Conservation (phyloP, 2,888 invertebrate genomes). For the Furcula furcula region DNA sequence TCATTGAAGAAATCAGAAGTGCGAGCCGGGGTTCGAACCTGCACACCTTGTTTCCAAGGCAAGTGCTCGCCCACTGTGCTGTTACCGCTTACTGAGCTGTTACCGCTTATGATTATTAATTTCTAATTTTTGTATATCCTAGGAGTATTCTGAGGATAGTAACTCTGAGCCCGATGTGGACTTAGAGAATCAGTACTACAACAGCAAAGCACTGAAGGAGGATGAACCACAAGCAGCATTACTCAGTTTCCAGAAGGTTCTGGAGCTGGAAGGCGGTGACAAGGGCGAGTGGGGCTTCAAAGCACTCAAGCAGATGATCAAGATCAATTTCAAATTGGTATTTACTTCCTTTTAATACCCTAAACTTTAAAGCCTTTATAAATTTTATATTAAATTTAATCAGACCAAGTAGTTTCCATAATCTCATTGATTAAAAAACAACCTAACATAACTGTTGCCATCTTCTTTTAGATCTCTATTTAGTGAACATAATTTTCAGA, state of each 20-base stretch:
- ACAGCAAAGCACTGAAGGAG: slow-evolving; percentile 98
- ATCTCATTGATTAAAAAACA: no score
- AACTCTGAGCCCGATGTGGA: slow-evolving; percentile 99
- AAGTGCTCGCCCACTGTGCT: no score
- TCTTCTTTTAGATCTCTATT: no score
- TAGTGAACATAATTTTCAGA: no score
- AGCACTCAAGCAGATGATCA: slow-evolving; percentile 99
- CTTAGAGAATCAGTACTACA: slow-evolving; percentile 99
- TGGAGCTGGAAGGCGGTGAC: slow-evolving; percentile 97
- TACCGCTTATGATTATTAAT: background rate
- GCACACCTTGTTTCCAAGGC: no score
- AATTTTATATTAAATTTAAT: no score
- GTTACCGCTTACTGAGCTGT: no score
- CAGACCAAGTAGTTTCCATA: no score
- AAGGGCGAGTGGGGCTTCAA: slow-evolving; percentile 99
- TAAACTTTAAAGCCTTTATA: background rate
- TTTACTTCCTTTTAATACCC: no score
- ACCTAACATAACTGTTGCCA: no score
- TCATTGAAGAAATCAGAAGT: no score
- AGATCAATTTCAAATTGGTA: slow-evolving; percentile 98
- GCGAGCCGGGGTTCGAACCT: no score
- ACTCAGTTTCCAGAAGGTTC: slow-evolving; percentile 96
- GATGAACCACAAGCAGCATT: slow-evolving; percentile 96
- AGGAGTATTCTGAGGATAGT: slow-evolving; percentile 99
- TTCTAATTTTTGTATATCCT: background rate